Conservation (phyloP, 2,888 invertebrate species). For the Plebejus argus region DNA sequence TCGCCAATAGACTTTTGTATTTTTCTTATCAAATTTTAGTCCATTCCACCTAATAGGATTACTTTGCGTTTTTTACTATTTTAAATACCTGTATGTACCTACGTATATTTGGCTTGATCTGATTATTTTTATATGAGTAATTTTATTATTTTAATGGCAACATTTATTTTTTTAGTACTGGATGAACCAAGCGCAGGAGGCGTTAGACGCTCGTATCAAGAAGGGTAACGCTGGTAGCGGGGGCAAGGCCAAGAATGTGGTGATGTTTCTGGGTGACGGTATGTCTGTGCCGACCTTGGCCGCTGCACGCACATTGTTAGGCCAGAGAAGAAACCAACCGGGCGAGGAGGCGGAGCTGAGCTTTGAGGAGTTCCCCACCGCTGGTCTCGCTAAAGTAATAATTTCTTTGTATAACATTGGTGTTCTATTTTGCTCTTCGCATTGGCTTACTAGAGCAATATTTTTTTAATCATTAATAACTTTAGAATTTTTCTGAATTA, state of each 20-base stretch:
- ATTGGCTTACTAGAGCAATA: no score
- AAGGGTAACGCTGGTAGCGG: slow-evolving; percentile 28
- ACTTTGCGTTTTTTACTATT: no score
- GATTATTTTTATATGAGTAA: no score
- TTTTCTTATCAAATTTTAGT: no score
- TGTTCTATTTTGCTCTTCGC: no score
- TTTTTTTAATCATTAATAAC: background rate
- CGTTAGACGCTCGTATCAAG: background rate
- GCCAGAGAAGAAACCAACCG: slow-evolving; percentile 74
- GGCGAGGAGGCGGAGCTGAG: slow-evolving; percentile 82
- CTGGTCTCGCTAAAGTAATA: slow-evolving; percentile 82
- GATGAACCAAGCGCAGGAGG: slow-evolving; percentile 20
- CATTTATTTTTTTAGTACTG: slow-evolving; percentile 10
- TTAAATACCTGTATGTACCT: no score
- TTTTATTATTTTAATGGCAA: background rate
- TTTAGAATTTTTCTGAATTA: background rate
- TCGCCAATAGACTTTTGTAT: no score
- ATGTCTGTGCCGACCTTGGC: slow-evolving; percentile 86
- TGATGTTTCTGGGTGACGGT: slow-evolving; percentile 88
- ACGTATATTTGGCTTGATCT: no score
- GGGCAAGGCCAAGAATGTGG: slow-evolving; percentile 72
- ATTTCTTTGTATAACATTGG: background rate
- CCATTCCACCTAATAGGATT: no score
- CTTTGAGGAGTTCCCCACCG: slow-evolving; percentile 83
- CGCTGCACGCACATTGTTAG: slow-evolving; percentile 83